Evolutionary conservation across 1,140 invertebrate species (phyloP), one percentile per base, ranked within the genome.

Genomic region (Globodera ellingtonae): DNA sequence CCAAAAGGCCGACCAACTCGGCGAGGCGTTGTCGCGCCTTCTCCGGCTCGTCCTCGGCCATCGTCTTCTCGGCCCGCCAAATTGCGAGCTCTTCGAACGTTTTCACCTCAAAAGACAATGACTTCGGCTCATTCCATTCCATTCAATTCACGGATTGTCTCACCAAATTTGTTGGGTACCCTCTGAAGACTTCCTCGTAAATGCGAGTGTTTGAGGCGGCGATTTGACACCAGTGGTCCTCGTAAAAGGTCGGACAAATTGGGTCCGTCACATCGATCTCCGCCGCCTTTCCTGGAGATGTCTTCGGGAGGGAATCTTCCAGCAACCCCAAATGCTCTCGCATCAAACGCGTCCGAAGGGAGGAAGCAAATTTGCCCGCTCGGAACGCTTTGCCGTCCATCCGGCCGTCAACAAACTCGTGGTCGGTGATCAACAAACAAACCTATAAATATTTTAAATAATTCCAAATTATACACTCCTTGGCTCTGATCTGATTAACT

Each of bases 361-460:
- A 93, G 0, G 94, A 94, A 0, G 94, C 95, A 90, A 94, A 96
- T 83, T 92, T 92, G 4, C 96, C 96, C 83, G 93, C 94, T 71
- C 93, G 91, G 90, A 93, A 95, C 13, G 92, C 90, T 73, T 92
- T 91, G 0, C 93, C 94, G 90, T 95, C 94, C 93, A 96, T 95
- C 47, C 90, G 88, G 8, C 94, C 93, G 75, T 94, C 92, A 47
- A 93, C 92, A 89, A 94, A 95, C 82, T 93, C 92, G 89, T 93
- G 92, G 90, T 97, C 95, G 86, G 85, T 50, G 78, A 85, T n/a
- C 86, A 89, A 48, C 82, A 86, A 47, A 87, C 87, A 83, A n/a
- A 98, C 52, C 75, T 74, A n/a, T 6, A 56, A 35, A 35, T 3
- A 35, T 35, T 35, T 35, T 3, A 35, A 56, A 74, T 8, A 18